These are phyloP conservation scores for Galerucella nymphaeae DNA, from an alignment of 2,888 invertebrate genomes.

Conservation along the genomic window DNA sequence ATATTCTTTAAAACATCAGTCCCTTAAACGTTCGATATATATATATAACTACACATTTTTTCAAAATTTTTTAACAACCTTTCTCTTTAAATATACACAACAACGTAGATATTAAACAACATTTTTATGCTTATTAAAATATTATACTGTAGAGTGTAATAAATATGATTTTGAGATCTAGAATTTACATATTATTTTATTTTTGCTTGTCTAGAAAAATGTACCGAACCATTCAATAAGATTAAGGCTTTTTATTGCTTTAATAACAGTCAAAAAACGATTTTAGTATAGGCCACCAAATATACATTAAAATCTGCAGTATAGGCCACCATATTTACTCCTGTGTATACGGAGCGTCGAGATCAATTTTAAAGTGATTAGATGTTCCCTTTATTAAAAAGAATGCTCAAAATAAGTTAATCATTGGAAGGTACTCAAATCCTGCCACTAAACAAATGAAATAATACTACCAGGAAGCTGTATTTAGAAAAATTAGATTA, in stretches of 20 bases:
- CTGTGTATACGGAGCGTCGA: too few relatives aligned
- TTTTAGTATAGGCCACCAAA: too few relatives aligned
- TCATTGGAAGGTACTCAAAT: too few relatives aligned
- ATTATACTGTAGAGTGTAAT: conserved; percentile 9
- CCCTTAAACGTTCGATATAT: conserved; percentile 40
- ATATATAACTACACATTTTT: conserved; percentile 43
- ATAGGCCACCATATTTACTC: too few relatives aligned
- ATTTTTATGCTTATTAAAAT: conserved; percentile 21
- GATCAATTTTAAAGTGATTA: too few relatives aligned
- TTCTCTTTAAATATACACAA: conserved; percentile 44
- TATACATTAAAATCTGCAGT: too few relatives aligned
- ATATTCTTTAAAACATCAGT: conserved; percentile 43
- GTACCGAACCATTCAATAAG: neutral
- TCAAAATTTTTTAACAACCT: conserved; percentile 42
- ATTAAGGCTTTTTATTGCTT: neutral
- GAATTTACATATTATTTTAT: neutral
- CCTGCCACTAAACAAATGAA: neutral
- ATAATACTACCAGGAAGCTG: neutral
- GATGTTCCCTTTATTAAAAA: too few relatives aligned
- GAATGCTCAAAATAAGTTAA: too few relatives aligned
- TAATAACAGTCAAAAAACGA: too few relatives aligned
- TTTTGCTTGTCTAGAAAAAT: neutral
- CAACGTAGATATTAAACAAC: conserved; percentile 36
- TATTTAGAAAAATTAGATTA: neutral
- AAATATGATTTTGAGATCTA: neutral